Percentiles rank a stretch among this genome's conserved stretches.
These are phyloP conservation scores for Lepidocyrtinus sp. DNA, from an alignment of 2,888 invertebrate genomes.

Conservation along the genomic window DNA sequence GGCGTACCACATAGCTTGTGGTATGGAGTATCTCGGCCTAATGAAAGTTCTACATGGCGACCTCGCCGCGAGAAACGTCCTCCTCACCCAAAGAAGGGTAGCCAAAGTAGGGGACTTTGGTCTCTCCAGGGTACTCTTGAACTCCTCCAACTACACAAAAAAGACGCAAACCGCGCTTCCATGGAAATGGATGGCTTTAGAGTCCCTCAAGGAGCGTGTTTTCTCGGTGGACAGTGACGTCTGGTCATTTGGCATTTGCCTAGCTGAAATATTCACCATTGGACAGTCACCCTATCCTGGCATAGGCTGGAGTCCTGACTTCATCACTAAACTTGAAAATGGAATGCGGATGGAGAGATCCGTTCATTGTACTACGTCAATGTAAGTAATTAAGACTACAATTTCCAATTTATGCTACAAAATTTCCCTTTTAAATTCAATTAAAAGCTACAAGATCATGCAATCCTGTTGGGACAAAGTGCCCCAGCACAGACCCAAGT, in stretches of 20 bases:
- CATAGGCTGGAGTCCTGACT: slow-evolving; percentile 49
- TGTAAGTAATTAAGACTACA: slow-evolving; percentile 29
- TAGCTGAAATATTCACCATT: slow-evolving; percentile 46
- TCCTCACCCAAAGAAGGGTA: slow-evolving; percentile 45
- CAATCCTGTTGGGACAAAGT: slow-evolving; percentile 40
- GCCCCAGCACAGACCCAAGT: slow-evolving; percentile 33
- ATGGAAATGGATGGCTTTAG: slow-evolving; percentile 63
- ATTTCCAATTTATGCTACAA: background rate
- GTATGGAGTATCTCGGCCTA: slow-evolving; percentile 54
- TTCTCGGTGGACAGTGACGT: slow-evolving; percentile 33
- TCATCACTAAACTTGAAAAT: slow-evolving; percentile 45
- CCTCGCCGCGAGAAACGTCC: slow-evolving; percentile 58
- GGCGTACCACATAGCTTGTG: slow-evolving; percentile 60
- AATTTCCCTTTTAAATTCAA: background rate
- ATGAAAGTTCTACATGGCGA: slow-evolving; percentile 61
- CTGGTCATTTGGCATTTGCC: slow-evolving; percentile 49
- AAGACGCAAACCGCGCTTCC: slow-evolving; percentile 55
- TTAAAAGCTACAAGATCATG: slow-evolving; percentile 56
- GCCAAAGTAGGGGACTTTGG: slow-evolving; percentile 64
- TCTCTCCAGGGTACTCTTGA: slow-evolving; percentile 44
- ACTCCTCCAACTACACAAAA: slow-evolving; percentile 60
- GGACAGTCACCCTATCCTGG: slow-evolving; percentile 55
- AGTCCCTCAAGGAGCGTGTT: slow-evolving; percentile 28
- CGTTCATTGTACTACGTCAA: slow-evolving; percentile 30
- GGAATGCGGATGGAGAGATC: slow-evolving; percentile 56